Conservation (phyloP, 1,140 invertebrate genomes). For the Wasmannia auropunctata region DNA sequence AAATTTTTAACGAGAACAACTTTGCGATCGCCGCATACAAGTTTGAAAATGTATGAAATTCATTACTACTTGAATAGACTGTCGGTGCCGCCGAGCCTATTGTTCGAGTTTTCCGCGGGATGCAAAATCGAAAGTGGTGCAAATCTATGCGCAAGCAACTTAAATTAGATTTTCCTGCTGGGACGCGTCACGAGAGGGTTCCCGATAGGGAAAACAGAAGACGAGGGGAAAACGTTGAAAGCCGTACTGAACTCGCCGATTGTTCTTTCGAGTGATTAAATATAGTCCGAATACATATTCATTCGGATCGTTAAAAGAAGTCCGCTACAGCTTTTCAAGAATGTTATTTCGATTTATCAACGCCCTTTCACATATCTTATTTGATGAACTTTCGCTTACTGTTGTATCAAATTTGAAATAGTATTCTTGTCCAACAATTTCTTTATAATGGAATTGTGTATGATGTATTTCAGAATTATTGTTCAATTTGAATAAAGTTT, state of each 20-base stretch:
- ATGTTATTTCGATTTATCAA: background rate
- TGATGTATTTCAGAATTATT: background rate
- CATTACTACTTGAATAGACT: constrained; percentile 45
- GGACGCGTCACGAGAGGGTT: background rate
- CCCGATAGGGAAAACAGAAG: background rate
- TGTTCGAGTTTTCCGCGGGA: constrained; percentile 54
- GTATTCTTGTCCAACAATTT: background rate
- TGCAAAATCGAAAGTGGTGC: constrained; percentile 69
- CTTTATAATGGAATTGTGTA: too few species aligned
- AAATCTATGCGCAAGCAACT: constrained; percentile 56
- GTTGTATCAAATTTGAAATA: background rate
- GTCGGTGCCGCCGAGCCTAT: constrained; percentile 35
- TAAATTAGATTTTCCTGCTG: constrained; percentile 68
- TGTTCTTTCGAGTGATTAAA: constrained; percentile 44
- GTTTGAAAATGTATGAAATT: constrained; percentile 52
- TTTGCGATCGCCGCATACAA: constrained; percentile 6
- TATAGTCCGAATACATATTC: constrained; percentile 37
- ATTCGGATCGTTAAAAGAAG: constrained; percentile 45
- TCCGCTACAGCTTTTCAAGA: background rate
- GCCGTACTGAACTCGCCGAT: background rate
- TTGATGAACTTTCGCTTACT: background rate
- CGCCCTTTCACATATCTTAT: background rate
- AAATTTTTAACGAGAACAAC: constrained; percentile 37
- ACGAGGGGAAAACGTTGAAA: background rate
- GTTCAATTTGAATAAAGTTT: background rate